Evolutionary conservation across 2,113 vertebrate genomes (phyloP).

Genomic region (Chloropsis cyanopogon): DNA sequence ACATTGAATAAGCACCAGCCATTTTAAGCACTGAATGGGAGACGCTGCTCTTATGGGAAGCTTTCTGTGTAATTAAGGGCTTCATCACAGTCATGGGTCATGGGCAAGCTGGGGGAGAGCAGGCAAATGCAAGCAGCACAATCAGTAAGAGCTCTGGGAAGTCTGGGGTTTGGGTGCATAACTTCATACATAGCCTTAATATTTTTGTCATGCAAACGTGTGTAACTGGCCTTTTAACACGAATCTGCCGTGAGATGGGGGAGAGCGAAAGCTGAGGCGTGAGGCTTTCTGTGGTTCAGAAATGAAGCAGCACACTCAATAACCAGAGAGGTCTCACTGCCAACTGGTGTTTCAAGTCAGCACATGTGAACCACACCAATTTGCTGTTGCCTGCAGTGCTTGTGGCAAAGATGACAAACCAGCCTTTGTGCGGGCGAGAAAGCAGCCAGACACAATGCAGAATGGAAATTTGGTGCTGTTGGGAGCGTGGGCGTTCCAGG

Average conservation of each 20-base stretch:
- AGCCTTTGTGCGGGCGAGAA: neutral
- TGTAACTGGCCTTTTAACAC: neutral
- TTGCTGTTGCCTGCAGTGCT: neutral
- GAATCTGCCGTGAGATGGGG: neutral
- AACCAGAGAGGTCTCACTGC: neutral
- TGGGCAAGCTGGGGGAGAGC: neutral
- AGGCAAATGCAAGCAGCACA: fast-evolving
- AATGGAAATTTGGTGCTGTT: slow-evolving; percentile 41
- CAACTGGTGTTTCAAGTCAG: neutral
- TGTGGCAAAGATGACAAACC: slow-evolving; percentile 46
- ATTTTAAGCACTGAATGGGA: neutral
- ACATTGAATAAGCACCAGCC: neutral
- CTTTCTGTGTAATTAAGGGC: neutral
- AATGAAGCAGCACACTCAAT: neutral
- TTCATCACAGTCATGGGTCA: neutral
- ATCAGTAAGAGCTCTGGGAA: neutral
- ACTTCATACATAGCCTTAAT: neutral
- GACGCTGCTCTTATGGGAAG: neutral
- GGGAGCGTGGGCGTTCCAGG: neutral
- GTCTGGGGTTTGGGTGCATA: neutral
- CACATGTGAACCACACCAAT: neutral
- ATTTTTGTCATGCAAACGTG: neutral
- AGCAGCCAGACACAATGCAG: neutral
- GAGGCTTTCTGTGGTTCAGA: neutral
- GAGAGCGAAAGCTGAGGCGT: neutral